These are phyloP conservation scores for Ptilodon capucinus DNA, from an alignment of 2,888 invertebrate species.

Conservation along the genomic window DNA sequence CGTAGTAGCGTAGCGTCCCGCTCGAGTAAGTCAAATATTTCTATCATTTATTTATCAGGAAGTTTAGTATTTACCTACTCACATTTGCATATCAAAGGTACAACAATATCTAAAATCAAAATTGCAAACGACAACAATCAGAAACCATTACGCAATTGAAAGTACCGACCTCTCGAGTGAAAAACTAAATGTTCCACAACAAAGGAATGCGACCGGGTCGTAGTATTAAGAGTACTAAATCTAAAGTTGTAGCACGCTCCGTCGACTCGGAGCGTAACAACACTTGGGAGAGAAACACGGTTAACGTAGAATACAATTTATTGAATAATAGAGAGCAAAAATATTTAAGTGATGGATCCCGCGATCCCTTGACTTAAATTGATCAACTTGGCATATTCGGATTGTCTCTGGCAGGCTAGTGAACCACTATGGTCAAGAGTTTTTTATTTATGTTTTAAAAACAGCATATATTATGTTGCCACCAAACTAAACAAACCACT, in stretches of 20 bases:
- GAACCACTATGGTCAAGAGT: too few species aligned
- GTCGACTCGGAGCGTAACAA: background rate
- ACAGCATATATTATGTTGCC: too few species aligned
- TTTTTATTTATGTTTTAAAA: too few species aligned
- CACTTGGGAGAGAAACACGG: background rate
- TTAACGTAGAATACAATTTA: background rate
- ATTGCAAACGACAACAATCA: conserved; percentile 13
- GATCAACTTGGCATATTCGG: too few species aligned
- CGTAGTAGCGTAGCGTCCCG: background rate
- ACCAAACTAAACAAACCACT: too few species aligned
- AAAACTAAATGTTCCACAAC: conserved; percentile 16
- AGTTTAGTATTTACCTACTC: too few species aligned
- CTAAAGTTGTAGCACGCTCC: conserved; percentile 21
- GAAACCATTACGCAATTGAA: conserved; percentile 13
- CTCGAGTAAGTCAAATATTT: too few species aligned
- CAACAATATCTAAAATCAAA: conserved; percentile 1
- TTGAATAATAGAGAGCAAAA: background rate
- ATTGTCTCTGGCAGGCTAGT: too few species aligned
- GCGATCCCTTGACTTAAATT: too few species aligned
- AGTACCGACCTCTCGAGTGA: conserved; percentile 4
- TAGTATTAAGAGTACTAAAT: conserved; percentile 26
- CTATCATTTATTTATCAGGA: too few species aligned
- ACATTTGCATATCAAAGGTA: background rate
- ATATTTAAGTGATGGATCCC: background rate
- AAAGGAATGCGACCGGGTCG: conserved; percentile 8